Percentiles rank a stretch among this genome's conserved stretches.
phyloP scores from a whole-genome alignment of 2,797 vertebrate species.

The Fistularia tabacaria region DNA sequence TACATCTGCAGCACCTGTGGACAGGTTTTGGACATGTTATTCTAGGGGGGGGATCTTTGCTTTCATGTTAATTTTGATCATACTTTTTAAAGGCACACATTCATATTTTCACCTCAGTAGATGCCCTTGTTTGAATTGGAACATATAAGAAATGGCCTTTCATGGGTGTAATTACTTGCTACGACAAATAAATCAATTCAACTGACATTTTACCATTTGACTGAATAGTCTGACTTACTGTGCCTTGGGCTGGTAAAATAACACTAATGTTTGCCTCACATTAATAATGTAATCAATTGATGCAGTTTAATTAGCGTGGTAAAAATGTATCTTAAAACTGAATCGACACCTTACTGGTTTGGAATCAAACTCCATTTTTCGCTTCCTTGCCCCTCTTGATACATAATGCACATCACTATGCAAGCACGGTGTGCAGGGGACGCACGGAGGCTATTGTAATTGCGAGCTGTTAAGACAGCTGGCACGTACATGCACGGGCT shows the following conservation, averaged over 20 bases:
- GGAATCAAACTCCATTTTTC: slow-evolving; percentile 29
- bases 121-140: slow-evolving; percentile 16
- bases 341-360: slow-evolving; percentile 8
- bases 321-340: slow-evolving; percentile 11
- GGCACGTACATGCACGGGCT: slow-evolving; percentile 13
- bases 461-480: slow-evolving; percentile 2
- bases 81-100: slow-evolving; percentile 1
- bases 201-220: slow-evolving; percentile 64
- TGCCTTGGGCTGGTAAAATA: slow-evolving; percentile 45
- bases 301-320: slow-evolving; percentile 40
- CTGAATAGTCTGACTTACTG: slow-evolving; percentile 42
- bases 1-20: slow-evolving; percentile 98
- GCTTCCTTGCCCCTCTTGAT: slow-evolving; percentile 13
- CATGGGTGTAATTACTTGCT: slow-evolving; percentile 43
- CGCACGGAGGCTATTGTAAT: background rate
- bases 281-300: slow-evolving; percentile 56
- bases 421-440: background rate
- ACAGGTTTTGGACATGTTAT: slow-evolving; percentile 13
- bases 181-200: slow-evolving; percentile 55
- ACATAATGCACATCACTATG: slow-evolving; percentile 23
- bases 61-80: background rate
- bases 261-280: slow-evolving; percentile 47
- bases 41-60: no score
- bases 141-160: slow-evolving; percentile 47
- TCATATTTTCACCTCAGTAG: slow-evolving; percentile 23